phyloP scores from a whole-genome alignment of 1,140 invertebrate species.

The Phocides pigmalion region DNA sequence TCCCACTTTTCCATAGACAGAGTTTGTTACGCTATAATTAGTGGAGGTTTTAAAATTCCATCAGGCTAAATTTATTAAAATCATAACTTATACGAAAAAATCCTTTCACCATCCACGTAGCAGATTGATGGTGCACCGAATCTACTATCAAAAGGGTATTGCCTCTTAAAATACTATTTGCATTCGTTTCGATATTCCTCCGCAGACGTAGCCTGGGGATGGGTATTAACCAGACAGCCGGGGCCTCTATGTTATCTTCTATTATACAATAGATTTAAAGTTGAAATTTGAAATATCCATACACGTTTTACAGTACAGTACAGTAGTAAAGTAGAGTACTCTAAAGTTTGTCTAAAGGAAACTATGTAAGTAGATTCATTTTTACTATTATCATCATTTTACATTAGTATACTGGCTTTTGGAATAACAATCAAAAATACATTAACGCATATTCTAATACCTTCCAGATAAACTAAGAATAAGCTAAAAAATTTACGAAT shows the following conservation, averaged over 20 bases:
- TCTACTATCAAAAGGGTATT: conserved; percentile 30
- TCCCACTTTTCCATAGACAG: too few species aligned
- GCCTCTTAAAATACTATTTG: conserved; percentile 34
- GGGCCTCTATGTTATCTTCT: conserved; percentile 11
- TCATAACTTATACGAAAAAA: conserved; percentile 14
- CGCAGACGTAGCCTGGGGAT: conserved; percentile 24
- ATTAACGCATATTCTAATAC: too few species aligned
- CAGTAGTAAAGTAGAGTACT: neutral
- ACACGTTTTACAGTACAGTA: conserved; percentile 2
- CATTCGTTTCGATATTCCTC: conserved; percentile 29
- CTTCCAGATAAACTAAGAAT: too few species aligned
- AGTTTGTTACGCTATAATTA: too few species aligned
- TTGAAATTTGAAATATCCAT: conserved; percentile 2
- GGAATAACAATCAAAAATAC: too few species aligned
- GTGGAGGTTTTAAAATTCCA: too few species aligned
- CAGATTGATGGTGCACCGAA: conserved; percentile 20
- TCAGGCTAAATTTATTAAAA: neutral
- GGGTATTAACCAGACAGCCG: conserved; percentile 25
- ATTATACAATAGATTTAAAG: conserved; percentile 27
- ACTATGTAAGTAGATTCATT: too few species aligned
- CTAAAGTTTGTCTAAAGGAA: too few species aligned
- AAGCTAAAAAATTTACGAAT: too few species aligned
- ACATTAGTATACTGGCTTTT: too few species aligned
- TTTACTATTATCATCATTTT: too few species aligned
- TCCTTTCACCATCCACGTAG: conserved; percentile 13